phyloP scores from a whole-genome alignment of 2,113 vertebrate genomes.

The Phyllostomus discolor region DNA sequence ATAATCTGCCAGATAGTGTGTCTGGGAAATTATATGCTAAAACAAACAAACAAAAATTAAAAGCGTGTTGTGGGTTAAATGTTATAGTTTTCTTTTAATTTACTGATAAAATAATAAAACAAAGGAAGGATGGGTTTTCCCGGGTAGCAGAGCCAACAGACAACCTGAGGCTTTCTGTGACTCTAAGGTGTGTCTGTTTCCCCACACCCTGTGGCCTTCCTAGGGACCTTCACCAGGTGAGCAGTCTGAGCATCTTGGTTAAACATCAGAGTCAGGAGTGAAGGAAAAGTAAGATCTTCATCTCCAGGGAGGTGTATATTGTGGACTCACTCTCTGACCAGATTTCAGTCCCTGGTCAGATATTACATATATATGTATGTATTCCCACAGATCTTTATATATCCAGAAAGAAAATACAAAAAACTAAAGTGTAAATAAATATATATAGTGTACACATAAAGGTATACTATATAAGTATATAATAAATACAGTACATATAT shows the following conservation, averaged over 20 bases:
- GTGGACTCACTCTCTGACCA: background rate
- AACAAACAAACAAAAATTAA: background rate
- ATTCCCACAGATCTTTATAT: background rate
- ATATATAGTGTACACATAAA: background rate
- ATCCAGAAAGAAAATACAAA: background rate
- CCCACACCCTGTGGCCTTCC: background rate
- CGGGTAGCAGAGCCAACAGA: background rate
- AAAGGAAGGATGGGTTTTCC: background rate
- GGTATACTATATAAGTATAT: background rate
- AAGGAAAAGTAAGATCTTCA: background rate
- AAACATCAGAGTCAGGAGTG: background rate
- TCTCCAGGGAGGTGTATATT: background rate
- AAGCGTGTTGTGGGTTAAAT: background rate
- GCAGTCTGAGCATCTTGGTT: background rate
- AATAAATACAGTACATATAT: background rate
- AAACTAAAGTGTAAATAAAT: background rate
- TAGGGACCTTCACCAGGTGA: background rate
- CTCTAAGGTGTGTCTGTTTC: background rate
- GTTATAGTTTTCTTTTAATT: background rate
- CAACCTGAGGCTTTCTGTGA: background rate
- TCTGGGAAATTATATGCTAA: background rate
- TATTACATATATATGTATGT: too few relatives aligned
- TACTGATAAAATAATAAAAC: background rate
- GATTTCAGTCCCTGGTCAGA: background rate
- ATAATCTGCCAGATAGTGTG: background rate